Evolutionary conservation across 2,113 vertebrate genomes (phyloP), one percentile per base, ranked within the genome.

Genomic region (Dunckerocampus dactyliophorus): DNA sequence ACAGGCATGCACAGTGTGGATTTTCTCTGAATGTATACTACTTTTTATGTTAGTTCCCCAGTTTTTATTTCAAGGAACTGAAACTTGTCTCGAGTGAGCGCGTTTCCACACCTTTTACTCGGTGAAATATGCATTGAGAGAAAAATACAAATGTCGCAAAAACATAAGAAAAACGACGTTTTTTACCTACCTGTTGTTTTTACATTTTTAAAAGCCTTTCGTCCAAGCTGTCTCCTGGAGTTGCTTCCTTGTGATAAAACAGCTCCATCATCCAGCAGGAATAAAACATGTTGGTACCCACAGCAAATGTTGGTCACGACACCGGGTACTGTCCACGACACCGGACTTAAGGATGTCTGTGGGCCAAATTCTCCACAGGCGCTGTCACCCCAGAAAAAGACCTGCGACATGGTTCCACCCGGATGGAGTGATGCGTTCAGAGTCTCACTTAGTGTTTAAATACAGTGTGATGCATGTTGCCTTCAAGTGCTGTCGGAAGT

Each of bases 231-330:
- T 62, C 82, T 82, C n/a, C 51, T 67, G 1, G 84, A 63, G 75
- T 90, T 86, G 11, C 70, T 47, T 17, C 89, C 88, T 50, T 78
- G 86, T 0, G 89, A 85, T 1, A 83, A 55, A 13, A 90, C 75
- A 3, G 37, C 31, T 16, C 88, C 83, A 6, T 74, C 63, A 3
- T 12, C 13, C 7, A 48, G 80, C 10, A 89, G 85, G 20, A 90
- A 75, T 43, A 91, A 66, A 56, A 79, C 79, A 63, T 89, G 85
- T 13, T 55, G 63, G 3, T 87, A 80, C 54, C 88, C 89, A 43
- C 85, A 83, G 42, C 75, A 74, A 17, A 90, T 72, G 42, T 59
- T 16, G 1, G 46, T 63, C 0, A 87, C 28, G 8, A 17, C 28
- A 24, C 75, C 72, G 17, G 68, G 56, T 1, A 77, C 11, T 0